Evolutionary conservation across 2,797 vertebrate genomes (phyloP).

Genomic region (Gymnoscopelus microlampas): DNA sequence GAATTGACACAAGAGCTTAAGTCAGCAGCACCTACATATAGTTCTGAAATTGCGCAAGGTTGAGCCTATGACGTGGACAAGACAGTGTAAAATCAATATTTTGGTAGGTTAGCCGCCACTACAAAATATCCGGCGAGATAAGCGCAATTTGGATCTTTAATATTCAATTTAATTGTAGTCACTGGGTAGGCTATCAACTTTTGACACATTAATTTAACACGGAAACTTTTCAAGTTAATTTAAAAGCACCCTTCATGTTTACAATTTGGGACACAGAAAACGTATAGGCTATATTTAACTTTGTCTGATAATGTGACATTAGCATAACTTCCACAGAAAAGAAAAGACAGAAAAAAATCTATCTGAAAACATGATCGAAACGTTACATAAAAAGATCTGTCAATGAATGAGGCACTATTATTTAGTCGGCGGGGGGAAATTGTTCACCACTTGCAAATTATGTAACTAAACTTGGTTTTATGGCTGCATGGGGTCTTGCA

Average conservation of each 20-base stretch:
- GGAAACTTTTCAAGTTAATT: conserved; percentile 13
- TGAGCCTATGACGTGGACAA: too few relatives aligned
- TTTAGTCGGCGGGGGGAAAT: not conserved
- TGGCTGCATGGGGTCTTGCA: not conserved
- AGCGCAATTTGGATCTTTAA: not conserved
- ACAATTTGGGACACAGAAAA: not conserved
- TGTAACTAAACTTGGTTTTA: conserved; percentile 18
- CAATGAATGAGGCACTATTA: not conserved
- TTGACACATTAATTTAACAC: not conserved
- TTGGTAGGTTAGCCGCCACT: too few relatives aligned
- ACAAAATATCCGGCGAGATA: too few relatives aligned
- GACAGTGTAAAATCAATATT: too few relatives aligned
- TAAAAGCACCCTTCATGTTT: not conserved
- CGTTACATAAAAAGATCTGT: too few relatives aligned
- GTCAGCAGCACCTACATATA: too few relatives aligned
- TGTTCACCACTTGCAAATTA: conserved; percentile 20
- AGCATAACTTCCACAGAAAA: not conserved
- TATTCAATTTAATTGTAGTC: not conserved
- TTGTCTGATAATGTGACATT: not conserved
- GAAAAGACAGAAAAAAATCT: not conserved
- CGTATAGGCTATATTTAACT: too few relatives aligned
- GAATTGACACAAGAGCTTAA: too few relatives aligned
- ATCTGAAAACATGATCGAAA: not conserved
- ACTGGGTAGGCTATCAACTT: not conserved
- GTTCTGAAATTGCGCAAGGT: too few relatives aligned